Conservation (phyloP, 2,113 vertebrate genomes). For the Toxotes chatareus region DNA sequence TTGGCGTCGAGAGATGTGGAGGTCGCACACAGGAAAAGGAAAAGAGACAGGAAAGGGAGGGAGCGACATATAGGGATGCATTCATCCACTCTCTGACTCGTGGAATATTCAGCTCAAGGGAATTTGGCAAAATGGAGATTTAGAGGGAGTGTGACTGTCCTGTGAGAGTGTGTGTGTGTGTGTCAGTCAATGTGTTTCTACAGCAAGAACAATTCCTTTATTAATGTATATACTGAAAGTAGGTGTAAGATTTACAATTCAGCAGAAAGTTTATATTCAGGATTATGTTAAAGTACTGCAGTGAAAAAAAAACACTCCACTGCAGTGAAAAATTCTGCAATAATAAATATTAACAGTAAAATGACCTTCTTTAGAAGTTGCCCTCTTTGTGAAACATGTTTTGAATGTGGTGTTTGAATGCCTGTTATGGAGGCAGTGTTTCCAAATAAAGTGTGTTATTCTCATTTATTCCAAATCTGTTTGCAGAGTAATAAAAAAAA, state of each 20-base stretch:
- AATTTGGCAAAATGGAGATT: conserved; percentile 38
- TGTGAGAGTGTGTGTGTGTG: not conserved
- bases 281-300: too few species aligned
- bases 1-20: conserved; percentile 38
- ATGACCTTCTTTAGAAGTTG: too few species aligned
- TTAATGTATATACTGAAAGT: not conserved
- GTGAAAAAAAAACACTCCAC: too few species aligned
- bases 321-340: too few species aligned
- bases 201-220: not conserved
- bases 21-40: conserved; percentile 58
- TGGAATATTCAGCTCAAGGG: conserved; percentile 21
- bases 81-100: conserved; percentile 59
- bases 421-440: too few species aligned
- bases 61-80: conserved; percentile 53
- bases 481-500: too few species aligned
- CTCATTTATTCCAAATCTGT: too few species aligned
- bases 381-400: too few species aligned
- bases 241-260: not conserved
- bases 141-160: not conserved
- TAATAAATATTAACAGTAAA: too few species aligned
- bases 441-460: too few species aligned
- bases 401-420: too few species aligned
- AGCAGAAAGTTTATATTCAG: too few species aligned
- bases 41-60: conserved; percentile 54
- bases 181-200: not conserved